phyloP scores from a whole-genome alignment of 2,888 invertebrate genomes.

The Embidobia sp. region DNA sequence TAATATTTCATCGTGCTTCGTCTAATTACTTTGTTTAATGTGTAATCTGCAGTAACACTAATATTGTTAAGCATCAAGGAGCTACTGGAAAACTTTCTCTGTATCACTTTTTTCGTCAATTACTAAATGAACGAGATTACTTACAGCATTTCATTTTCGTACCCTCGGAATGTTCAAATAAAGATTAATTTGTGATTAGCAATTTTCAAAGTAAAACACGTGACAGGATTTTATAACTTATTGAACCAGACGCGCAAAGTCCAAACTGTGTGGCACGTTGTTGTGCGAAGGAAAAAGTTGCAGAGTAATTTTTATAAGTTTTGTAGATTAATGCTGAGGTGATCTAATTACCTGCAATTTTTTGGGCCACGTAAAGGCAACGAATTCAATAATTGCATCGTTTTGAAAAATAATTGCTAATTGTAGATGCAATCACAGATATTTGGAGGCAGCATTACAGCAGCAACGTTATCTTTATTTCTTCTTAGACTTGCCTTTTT shows the following conservation, averaged over 20 bases:
- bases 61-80: not conserved
- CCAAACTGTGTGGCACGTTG: too few species aligned
- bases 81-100: not conserved
- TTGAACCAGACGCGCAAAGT: too few species aligned
- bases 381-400: too few species aligned
- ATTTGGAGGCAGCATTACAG: too few species aligned
- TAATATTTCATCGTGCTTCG: not conserved
- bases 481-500: not conserved
- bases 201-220: not conserved
- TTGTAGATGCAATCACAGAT: too few species aligned
- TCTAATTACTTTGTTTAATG: slow-evolving; percentile 7
- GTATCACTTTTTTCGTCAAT: not conserved
- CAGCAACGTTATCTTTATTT: not conserved
- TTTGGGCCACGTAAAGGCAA: too few species aligned
- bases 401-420: too few species aligned
- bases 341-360: too few species aligned
- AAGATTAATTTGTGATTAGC: not conserved
- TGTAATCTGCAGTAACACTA: not conserved
- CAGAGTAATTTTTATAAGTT: too few species aligned
- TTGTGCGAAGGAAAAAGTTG: too few species aligned
- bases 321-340: too few species aligned
- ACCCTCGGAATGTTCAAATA: not conserved
- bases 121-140: not conserved
- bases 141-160: not conserved
- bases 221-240: too few species aligned